These are phyloP conservation scores for Lepus townsendii DNA, from an alignment of 2,797 vertebrate genomes.

Conservation along the genomic window DNA sequence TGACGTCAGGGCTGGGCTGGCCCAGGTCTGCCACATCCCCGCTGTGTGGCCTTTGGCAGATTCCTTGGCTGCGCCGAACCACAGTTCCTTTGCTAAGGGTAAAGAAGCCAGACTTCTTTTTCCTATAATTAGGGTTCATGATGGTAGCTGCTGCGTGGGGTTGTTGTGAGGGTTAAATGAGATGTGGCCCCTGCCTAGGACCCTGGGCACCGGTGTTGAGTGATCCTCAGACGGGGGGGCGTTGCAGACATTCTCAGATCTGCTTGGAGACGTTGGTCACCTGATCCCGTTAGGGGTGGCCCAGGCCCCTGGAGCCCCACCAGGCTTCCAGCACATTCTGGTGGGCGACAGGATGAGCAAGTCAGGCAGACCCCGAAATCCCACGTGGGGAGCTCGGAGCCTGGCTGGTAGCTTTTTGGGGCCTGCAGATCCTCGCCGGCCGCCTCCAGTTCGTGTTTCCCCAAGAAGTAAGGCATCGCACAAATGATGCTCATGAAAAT, in stretches of 20 bases:
- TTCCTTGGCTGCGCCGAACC: slow-evolving; percentile 21
- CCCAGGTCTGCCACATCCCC: neutral
- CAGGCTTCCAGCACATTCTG: too few species aligned
- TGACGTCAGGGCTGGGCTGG: neutral
- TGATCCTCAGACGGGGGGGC: neutral
- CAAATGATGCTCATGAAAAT: neutral
- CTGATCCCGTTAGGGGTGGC: neutral
- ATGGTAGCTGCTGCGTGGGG: neutral
- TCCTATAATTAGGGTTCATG: neutral
- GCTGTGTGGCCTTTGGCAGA: neutral
- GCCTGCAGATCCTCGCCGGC: neutral
- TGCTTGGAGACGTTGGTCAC: neutral
- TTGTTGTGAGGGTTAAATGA: neutral
- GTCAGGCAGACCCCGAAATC: neutral
- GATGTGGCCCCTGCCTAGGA: neutral
- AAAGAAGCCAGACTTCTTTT: neutral
- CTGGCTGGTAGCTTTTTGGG: neutral
- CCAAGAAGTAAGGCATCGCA: neutral
- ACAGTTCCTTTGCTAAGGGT: neutral
- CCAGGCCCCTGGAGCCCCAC: neutral
- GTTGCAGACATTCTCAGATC: neutral
- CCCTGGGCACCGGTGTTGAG: neutral
- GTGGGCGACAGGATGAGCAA: neutral
- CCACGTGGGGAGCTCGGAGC: neutral
- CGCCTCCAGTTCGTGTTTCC: neutral